These are phyloP conservation scores for Moxostoma hubbsi DNA, from an alignment of 2,797 vertebrate species.

Conservation along the genomic window DNA sequence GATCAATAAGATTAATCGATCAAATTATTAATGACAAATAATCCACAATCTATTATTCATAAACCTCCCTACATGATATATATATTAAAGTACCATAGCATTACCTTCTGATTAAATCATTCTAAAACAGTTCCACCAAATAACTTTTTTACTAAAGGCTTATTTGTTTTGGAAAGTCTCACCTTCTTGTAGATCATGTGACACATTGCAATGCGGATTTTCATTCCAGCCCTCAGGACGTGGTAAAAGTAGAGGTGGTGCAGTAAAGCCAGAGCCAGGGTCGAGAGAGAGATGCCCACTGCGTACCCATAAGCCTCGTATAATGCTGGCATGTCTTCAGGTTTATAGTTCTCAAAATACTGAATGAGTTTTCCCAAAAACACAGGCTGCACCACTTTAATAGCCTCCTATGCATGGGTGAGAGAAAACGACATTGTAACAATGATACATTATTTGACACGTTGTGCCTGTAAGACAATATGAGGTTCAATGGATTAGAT, in stretches of 20 bases:
- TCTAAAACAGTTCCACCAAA: not conserved
- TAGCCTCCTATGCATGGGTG: slow-evolving; percentile 77
- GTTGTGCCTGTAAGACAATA: not conserved
- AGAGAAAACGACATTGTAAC: not conserved
- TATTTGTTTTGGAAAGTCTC: slow-evolving; percentile 46
- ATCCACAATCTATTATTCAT: too few species aligned
- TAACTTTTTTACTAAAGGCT: not conserved
- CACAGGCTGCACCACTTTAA: slow-evolving; percentile 87
- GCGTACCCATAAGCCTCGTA: slow-evolving; percentile 74
- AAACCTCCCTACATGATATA: too few species aligned
- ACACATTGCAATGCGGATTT: slow-evolving; percentile 88
- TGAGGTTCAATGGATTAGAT: not conserved
- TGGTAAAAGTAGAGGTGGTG: slow-evolving; percentile 91
- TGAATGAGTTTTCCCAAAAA: slow-evolving; percentile 86
- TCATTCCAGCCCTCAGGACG: slow-evolving; percentile 87
- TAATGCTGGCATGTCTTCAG: slow-evolving; percentile 61
- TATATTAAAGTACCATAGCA: not conserved
- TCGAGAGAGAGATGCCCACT: slow-evolving; percentile 78
- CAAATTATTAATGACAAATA: too few species aligned
- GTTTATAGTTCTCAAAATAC: slow-evolving; percentile 82
- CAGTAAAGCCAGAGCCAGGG: slow-evolving; percentile 76
- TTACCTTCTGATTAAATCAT: not conserved
- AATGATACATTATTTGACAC: not conserved
- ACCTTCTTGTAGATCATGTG: slow-evolving; percentile 97
- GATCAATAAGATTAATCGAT: too few species aligned